Conservation (phyloP, 2,888 invertebrate species). For the Aelia acuminata region DNA sequence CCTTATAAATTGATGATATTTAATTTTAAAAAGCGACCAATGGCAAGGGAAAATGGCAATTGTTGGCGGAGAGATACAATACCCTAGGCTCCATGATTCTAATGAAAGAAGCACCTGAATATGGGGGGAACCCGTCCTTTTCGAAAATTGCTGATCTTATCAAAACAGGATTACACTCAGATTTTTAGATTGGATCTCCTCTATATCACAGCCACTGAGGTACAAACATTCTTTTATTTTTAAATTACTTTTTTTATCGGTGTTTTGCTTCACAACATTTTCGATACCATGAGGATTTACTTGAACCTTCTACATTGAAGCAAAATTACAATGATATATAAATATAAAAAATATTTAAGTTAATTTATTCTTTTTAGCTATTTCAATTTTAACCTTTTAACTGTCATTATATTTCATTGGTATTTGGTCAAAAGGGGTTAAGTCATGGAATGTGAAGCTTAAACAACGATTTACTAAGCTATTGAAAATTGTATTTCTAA, state of each 20-base stretch:
- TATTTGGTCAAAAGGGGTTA: too few relatives aligned
- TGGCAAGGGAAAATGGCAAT: too few relatives aligned
- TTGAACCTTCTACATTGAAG: neutral
- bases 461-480: too few relatives aligned
- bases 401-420: too few relatives aligned
- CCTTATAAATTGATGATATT: neutral
- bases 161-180: neutral
- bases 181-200: constrained; percentile 12
- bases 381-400: too few relatives aligned
- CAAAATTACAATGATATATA: too few relatives aligned
- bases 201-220: neutral
- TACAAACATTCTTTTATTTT: neutral
- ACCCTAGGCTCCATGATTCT: neutral
- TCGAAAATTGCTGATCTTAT: constrained; percentile 29
- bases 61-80: neutral
- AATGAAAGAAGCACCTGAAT: constrained; percentile 20
- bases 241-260: neutral
- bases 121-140: neutral
- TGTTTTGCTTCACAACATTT: neutral
- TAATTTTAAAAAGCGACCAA: neutral
- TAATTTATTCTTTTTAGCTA: too few relatives aligned
- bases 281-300: neutral
- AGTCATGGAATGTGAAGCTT: too few relatives aligned
- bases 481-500: too few relatives aligned
- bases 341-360: too few relatives aligned